Evolutionary conservation across 2,113 vertebrate species (phyloP).

Genomic region (Osmerus mordax): DNA sequence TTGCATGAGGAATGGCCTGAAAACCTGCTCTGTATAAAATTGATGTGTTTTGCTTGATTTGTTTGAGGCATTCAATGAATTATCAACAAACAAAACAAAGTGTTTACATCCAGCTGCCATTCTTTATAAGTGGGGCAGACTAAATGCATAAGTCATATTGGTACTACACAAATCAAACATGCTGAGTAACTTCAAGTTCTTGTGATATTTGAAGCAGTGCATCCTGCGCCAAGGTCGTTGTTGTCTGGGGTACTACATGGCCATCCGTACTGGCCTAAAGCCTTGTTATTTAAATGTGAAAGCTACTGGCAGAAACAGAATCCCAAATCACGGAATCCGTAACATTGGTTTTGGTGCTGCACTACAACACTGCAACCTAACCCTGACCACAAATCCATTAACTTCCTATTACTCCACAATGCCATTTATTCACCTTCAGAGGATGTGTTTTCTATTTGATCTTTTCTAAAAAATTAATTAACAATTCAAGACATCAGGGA

Average conservation of each 20-base stretch:
- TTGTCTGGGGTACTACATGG: not conserved
- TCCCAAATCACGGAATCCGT: too few species aligned
- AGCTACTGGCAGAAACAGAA: not conserved
- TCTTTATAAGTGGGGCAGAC: too few species aligned
- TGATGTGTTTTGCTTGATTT: too few species aligned
- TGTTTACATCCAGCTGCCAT: too few species aligned
- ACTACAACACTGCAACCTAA: not conserved
- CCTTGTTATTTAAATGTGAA: slow-evolving; percentile 16
- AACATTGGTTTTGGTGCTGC: too few species aligned
- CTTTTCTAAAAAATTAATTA: slow-evolving; percentile 21
- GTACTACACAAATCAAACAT: too few species aligned
- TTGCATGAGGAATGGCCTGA: not conserved
- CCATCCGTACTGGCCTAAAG: not conserved
- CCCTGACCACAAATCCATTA: not conserved
- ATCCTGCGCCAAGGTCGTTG: not conserved
- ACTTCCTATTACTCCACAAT: too few species aligned
- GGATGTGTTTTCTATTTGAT: not conserved
- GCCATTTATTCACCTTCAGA: slow-evolving; percentile 4
- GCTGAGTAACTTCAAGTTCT: not conserved
- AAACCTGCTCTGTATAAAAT: not conserved
- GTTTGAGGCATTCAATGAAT: too few species aligned
- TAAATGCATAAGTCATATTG: too few species aligned
- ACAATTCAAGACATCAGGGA: slow-evolving; percentile 1
- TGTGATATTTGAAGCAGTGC: not conserved
- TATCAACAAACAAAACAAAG: too few species aligned